These are phyloP conservation scores for Ivindomyrus marchei DNA, from an alignment of 2,113 vertebrate species.

Conservation along the genomic window DNA sequence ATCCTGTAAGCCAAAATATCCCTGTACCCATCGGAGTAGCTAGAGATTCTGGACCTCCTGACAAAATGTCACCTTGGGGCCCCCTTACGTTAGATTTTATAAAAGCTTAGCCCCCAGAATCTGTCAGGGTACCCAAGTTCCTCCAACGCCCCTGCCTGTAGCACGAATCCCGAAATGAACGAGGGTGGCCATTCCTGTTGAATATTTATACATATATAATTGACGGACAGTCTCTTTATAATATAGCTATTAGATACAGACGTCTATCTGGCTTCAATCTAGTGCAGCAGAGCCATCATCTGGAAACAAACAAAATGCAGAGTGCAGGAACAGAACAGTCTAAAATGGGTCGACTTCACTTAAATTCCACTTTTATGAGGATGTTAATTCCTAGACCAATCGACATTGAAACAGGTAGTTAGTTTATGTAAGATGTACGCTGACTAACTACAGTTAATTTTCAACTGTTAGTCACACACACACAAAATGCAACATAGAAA, in stretches of 20 bases:
- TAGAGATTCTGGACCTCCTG: too few species aligned
- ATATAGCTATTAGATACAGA: not conserved
- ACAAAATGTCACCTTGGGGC: too few species aligned
- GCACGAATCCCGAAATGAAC: not conserved
- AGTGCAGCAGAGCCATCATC: not conserved
- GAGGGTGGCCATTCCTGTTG: not conserved
- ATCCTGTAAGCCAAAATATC: not conserved
- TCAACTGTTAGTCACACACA: not conserved
- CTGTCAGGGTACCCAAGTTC: not conserved
- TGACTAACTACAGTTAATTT: not conserved
- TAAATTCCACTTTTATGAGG: not conserved
- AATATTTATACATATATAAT: not conserved
- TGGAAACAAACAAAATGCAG: not conserved
- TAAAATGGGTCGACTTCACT: not conserved
- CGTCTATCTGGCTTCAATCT: not conserved
- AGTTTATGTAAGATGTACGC: not conserved
- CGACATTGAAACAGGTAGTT: not conserved
- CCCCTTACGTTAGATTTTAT: too few species aligned
- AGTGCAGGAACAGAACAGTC: not conserved
- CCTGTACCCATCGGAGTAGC: not conserved
- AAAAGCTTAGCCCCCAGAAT: not conserved
- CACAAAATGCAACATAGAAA: not conserved
- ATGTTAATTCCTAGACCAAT: not conserved
- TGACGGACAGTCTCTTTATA: not conserved
- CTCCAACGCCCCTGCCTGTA: not conserved